Evolutionary conservation across 2,888 invertebrate genomes (phyloP).

Genomic region (Vannuccia rotundouncinata): DNA sequence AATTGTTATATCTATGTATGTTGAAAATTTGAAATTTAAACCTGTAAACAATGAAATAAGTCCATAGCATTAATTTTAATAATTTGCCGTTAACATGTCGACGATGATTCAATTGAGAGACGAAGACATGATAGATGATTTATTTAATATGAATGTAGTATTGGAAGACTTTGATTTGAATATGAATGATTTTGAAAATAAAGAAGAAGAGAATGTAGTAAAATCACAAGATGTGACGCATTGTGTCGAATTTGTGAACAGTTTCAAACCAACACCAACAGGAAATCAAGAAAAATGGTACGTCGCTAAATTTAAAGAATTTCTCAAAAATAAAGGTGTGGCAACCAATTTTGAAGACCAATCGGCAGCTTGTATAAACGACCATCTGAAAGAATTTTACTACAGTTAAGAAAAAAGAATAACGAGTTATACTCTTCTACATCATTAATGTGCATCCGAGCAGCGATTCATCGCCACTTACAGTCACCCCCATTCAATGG

Average conservation of each 20-base stretch:
- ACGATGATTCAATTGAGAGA: too few relatives aligned
- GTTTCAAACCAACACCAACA: background rate
- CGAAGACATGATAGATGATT: background rate
- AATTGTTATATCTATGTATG: too few relatives aligned
- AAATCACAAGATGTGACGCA: too few relatives aligned
- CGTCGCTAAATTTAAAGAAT: background rate
- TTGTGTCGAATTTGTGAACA: background rate
- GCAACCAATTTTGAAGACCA: background rate
- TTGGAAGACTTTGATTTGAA: background rate
- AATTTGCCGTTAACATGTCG: too few relatives aligned
- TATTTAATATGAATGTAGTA: background rate
- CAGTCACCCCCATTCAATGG: background rate
- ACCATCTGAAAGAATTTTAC: background rate
- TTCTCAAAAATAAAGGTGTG: background rate
- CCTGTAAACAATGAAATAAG: too few relatives aligned
- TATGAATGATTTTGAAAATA: background rate
- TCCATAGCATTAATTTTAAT: too few relatives aligned
- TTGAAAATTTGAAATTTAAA: too few relatives aligned
- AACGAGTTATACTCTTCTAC: background rate
- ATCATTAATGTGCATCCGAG: background rate
- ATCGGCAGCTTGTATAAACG: background rate
- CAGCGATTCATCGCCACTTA: background rate
- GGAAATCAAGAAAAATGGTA: background rate
- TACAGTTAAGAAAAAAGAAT: background rate
- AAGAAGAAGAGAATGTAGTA: too few relatives aligned